Evolutionary conservation across 2,113 vertebrate species (phyloP), one percentile per base, ranked within the genome.

Genomic region (Neofelis nebulosa): DNA sequence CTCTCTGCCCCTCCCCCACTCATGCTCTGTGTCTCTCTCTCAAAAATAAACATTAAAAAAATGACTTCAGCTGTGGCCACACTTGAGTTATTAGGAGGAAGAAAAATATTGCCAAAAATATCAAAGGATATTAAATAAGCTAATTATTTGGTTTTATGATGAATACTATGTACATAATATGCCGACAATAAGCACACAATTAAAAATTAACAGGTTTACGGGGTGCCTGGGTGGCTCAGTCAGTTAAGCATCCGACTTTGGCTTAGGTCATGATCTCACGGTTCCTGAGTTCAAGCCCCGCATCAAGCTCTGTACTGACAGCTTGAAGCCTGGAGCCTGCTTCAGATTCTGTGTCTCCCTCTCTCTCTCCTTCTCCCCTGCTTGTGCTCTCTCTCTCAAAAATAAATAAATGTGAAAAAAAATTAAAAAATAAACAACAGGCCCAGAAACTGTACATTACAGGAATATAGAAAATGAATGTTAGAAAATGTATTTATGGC

Each of bases 111-210:
- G 50, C 19, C 15, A 81, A 89, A 93, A 96, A 96, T 79, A 18
- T 76, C 38, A 95, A 66, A 84, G 31, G 95, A 79, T 1, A 94
- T 85, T 66, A 90, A 96, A 18, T 92, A 38, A 88, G 86, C 33
- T 31, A 12, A 74, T 84, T 81, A 69, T 55, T 57, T 89, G 55
- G 23, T 65, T 71, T 93, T 73, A 89, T 27, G 12, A 76, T 78
- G 50, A 97, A 57, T 50, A 52, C 27, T 93, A 88, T 16, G 19
- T n/a, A 84, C 76, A 38, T 48, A 78, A 65, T 57, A 93, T 10
- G 3, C 9, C 4, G 33, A 74, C 4, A 92, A 79, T 41, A 91
- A 93, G 93, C 4, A 74, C 1, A 57, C 0, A 71, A 89, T 74
- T 71, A 57, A 73, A 87, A 78, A 87, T 45, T 61, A 23, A 61